These are phyloP conservation scores for Oscheius sp. DNA, from an alignment of 2,888 invertebrate genomes.

Conservation along the genomic window DNA sequence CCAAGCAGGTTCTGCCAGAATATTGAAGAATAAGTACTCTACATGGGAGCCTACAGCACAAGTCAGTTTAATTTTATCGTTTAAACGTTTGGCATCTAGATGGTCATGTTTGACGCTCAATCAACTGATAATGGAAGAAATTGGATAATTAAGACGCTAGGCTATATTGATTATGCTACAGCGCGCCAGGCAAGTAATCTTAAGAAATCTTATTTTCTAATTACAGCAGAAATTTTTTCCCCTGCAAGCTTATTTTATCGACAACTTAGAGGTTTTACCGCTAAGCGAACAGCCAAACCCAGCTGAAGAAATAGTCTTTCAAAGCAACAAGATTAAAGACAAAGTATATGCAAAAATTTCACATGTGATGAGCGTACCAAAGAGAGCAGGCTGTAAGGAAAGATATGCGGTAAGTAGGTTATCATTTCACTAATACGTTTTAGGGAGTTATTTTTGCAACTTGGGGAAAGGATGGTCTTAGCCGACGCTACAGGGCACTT, in stretches of 20 bases:
- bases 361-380: not conserved
- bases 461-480: not conserved
- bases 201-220: not conserved
- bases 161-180: not conserved
- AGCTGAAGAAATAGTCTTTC: not conserved
- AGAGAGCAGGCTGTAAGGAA: no score
- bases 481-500: not conserved
- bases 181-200: not conserved
- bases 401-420: not conserved
- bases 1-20: not conserved
- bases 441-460: not conserved
- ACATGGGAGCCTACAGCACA: conserved; percentile 13
- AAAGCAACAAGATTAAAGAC: not conserved
- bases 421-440: not conserved
- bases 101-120: conserved; percentile 15
- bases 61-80: not conserved
- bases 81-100: conserved; percentile 3
- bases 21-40: conserved; percentile 12
- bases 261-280: not conserved
- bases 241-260: conserved; percentile 13
- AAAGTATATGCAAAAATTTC: not conserved
- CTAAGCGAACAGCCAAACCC: not conserved
- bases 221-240: not conserved
- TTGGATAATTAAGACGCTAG: conserved; percentile 5
- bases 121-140: not conserved